phyloP scores from a whole-genome alignment of 1,140 invertebrate genomes.

The Stegodyphus dumicola region DNA sequence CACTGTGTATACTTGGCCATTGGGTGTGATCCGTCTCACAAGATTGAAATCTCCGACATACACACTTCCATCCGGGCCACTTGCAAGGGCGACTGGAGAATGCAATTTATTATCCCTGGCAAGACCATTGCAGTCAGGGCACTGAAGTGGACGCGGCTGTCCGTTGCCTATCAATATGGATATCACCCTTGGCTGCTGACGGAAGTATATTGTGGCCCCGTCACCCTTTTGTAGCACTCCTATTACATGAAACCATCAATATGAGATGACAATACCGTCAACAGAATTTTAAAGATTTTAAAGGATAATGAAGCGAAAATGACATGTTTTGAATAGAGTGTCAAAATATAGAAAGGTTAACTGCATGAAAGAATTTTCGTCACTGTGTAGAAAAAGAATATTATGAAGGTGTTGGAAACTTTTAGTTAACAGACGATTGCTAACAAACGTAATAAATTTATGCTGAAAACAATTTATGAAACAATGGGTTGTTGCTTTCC shows the following conservation, averaged over 20 bases:
- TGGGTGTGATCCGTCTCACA: slow-evolving; percentile 87
- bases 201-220: slow-evolving; percentile 94
- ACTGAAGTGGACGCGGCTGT: slow-evolving; percentile 84
- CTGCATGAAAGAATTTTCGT: no score
- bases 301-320: not conserved
- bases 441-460: no score
- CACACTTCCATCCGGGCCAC: slow-evolving; percentile 91
- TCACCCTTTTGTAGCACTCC: slow-evolving; percentile 97
- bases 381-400: no score
- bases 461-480: no score
- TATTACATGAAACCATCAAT: slow-evolving; percentile 68
- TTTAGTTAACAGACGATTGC: no score
- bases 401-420: no score
- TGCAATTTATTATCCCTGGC: slow-evolving; percentile 85
- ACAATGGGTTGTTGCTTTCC: no score
- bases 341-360: no score
- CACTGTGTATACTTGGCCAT: slow-evolving; percentile 79
- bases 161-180: slow-evolving; percentile 94
- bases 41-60: slow-evolving; percentile 97
- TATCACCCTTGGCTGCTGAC: slow-evolving; percentile 91
- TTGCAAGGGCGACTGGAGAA: slow-evolving; percentile 90
- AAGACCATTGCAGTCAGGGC: slow-evolving; percentile 82
- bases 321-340: not conserved
- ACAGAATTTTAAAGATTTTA: not conserved
- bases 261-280: not conserved